Evolutionary conservation across 2,888 invertebrate genomes (phyloP), one percentile per base, ranked within the genome.

Genomic region (Pseudolycoriella hygida): DNA sequence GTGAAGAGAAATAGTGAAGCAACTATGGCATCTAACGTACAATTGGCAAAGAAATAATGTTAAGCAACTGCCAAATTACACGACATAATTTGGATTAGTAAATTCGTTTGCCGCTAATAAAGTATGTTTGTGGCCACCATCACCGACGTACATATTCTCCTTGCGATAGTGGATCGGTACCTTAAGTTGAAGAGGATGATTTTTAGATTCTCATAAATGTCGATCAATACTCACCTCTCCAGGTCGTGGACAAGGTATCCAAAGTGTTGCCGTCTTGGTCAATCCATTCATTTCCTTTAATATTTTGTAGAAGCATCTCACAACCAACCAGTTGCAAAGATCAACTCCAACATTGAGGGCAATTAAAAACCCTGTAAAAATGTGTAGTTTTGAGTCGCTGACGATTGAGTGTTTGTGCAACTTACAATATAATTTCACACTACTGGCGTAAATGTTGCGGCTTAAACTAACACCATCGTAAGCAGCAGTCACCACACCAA

Each of bases 81-180:
- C 41, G 30, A 44, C 31, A 42, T 43, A 40, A 39, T 42, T 44
- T 30, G 39, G 44, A 31, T 46, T 46, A 12, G 37, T 14, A 46
- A 41, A 55, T 40, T 61, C 60, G 34, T 60, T 56, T 25, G 4
- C 25, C 5, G 25, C 8, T 25, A n/a, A n/a, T 18, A 66, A 53
- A 46, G 64, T 60, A 47, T 66, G 62, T 45, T 64, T 63, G 41
- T 63, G 64, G 1, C 64, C 64, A 52, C 62, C 61, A 52, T 60
- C 61, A 45, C 65, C 64, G 42, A 64, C 48, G 43, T 62, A 61
- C 64, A 66, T 66, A 46, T 64, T 62, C 49, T 63, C 64, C 15
- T 61, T 59, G 18, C 61, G 57, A 43, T 59, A 66, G 45, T 63
- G 61, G 48, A 60, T 64, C 10, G 64, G 66, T 45, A 62, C 56